Evolutionary conservation across 2,113 vertebrate species (phyloP), one percentile per base, ranked within the genome.

Genomic region (Albula goreensis): DNA sequence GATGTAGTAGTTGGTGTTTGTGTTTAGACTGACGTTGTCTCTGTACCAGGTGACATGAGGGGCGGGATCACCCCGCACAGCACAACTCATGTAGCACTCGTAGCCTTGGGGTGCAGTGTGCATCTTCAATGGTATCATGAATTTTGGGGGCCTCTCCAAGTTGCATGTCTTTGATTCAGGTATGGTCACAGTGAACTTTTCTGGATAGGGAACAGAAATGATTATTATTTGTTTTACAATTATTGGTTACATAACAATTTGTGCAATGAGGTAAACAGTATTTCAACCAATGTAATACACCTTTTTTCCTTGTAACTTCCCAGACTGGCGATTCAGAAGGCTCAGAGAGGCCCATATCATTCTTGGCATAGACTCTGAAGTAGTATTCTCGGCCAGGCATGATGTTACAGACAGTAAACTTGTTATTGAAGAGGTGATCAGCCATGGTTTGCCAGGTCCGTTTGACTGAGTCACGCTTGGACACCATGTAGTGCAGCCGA

Each of bases 1-100:
- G 91, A 96, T 96, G 87, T 93, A 93, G 86, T 96, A 97, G 22
- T 93, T 89, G 0, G 94, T 94, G 89, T 96, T 94, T n/a, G 90
- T 93, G 85, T 95, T 96, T 87, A 99, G 91, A 87, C 95, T 97
- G 84, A 95, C 88, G 9, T 87, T 93, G 85, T 98, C 90, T 80
- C 94, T 96, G 89, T 97, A 96, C 98, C 98, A 99, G 0, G 95
- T 97, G 86, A 99, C 85, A 0, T 92, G 95, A 0, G 98, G 98
- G 0, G 66, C 70, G 0, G 98, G 98, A 0, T 95, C 89, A 4
- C 97, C 97, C 52, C 90, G 95, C 2, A 98, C 90, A 0, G 98
- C 97, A 0, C 98, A 99, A 91, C 92, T 99, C 97, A 99, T 99
- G 86, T 87, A 95, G 82, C 98, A 98, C 82, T 98, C 96, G 0